Percentiles rank a stretch among this genome's conserved stretches.
Evolutionary conservation across 2,113 vertebrate genomes (phyloP).

Genomic region (Noctilio leporinus): DNA sequence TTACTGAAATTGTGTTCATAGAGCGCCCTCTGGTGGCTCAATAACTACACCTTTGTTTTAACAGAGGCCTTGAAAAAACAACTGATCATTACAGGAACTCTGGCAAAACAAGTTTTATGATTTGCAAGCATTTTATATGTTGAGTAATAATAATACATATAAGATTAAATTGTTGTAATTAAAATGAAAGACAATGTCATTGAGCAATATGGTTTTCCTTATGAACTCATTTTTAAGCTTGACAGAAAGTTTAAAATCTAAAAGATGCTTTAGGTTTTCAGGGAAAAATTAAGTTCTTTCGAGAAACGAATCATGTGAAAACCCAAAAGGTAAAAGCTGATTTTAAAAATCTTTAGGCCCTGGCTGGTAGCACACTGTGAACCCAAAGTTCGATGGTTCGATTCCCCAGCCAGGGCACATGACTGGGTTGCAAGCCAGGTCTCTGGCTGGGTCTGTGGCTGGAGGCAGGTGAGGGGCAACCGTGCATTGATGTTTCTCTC

Average conservation of each 20-base stretch:
- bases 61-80: not conserved
- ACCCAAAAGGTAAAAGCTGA: not conserved
- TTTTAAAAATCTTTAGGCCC: not conserved
- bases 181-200: not conserved
- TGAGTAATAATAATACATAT: not conserved
- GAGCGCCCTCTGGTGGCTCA: slow-evolving; percentile 55
- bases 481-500: too few relatives aligned
- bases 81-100: not conserved
- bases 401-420: too few relatives aligned
- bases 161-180: not conserved
- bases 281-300: not conserved
- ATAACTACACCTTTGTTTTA: not conserved
- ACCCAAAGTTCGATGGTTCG: too few relatives aligned
- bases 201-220: not conserved
- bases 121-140: not conserved
- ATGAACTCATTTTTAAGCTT: not conserved
- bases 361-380: too few relatives aligned
- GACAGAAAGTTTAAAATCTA: not conserved
- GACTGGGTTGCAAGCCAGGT: too few relatives aligned
- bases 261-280: not conserved
- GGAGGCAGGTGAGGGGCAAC: too few relatives aligned
- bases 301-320: not conserved
- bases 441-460: too few relatives aligned
- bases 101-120: not conserved
- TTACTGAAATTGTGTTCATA: not conserved